Conservation (phyloP, 2,113 vertebrate genomes). For the Prinia subflava region DNA sequence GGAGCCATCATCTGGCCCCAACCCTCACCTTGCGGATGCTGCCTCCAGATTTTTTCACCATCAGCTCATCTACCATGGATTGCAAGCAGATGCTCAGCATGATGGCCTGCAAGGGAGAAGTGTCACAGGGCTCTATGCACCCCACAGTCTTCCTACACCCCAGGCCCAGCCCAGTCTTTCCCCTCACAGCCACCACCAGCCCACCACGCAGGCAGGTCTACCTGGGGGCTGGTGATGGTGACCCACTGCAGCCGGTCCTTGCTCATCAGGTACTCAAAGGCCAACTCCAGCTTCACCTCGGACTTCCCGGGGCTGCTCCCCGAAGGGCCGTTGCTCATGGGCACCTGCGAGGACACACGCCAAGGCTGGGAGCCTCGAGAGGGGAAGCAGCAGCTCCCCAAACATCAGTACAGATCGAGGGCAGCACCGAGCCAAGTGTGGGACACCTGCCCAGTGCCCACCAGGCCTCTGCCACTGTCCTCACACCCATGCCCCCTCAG, state of each 20-base stretch:
- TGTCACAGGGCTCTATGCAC: fast-evolving
- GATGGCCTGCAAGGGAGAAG: slow-evolving; percentile 83
- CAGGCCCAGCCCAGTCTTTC: not conserved
- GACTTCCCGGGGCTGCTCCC: slow-evolving; percentile 83
- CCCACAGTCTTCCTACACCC: fast-evolving
- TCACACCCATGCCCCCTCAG: not conserved
- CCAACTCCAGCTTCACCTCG: slow-evolving; percentile 93
- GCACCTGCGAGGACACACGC: slow-evolving; percentile 77
- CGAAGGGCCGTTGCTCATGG: slow-evolving; percentile 80
- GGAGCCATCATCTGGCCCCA: not conserved
- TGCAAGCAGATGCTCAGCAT: slow-evolving; percentile 99
- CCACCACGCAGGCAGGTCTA: not conserved
- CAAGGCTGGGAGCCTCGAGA: not conserved
- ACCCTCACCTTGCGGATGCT: slow-evolving; percentile 92
- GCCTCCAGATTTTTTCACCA: slow-evolving; percentile 98
- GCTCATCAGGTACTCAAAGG: slow-evolving; percentile 98
- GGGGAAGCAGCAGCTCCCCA: not conserved
- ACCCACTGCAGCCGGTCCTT: slow-evolving; percentile 98
- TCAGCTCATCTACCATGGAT: slow-evolving; percentile 98
- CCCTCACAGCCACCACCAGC: not conserved
- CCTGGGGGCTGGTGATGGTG: slow-evolving; percentile 98
- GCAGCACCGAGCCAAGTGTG: not conserved
- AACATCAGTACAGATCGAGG: not conserved
- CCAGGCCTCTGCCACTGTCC: not conserved
- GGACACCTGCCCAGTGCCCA: not conserved